phyloP scores from a whole-genome alignment of 64 coral and sea anemone genomes.

The Catalaphyllia jardinei region DNA sequence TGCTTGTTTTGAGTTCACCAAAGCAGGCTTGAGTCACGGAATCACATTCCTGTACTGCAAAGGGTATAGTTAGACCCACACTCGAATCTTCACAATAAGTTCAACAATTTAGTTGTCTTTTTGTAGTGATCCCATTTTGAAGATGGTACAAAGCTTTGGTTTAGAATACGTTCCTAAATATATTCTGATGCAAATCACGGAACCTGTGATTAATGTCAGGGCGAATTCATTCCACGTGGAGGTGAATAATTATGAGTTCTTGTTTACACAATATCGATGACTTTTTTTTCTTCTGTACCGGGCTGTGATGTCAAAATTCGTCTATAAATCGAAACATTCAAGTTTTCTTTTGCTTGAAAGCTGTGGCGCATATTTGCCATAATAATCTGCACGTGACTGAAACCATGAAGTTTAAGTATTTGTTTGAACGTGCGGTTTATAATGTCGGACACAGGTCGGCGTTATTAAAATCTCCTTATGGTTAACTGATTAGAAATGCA shows the following conservation, averaged over 20 bases:
- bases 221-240: background rate
- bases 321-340: background rate
- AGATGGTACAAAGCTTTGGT: background rate
- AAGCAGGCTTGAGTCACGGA: slow-evolving; percentile 30
- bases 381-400: background rate
- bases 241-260: background rate
- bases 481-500: too few relatives aligned
- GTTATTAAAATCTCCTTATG: too few relatives aligned
- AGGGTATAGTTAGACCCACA: background rate
- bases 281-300: background rate
- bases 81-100: background rate
- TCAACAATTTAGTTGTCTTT: background rate
- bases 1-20: background rate
- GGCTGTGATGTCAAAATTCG: background rate
- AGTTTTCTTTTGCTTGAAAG: background rate
- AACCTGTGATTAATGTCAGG: background rate
- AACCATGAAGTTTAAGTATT: background rate
- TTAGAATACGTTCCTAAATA: background rate
- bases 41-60: slow-evolving; percentile 18
- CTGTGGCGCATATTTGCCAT: background rate
- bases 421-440: background rate
- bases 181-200: background rate
- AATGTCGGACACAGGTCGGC: background rate
- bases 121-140: background rate
- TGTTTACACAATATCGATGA: background rate